Evolutionary conservation across 2,113 vertebrate genomes (phyloP).

Genomic region (Gopherus evgoodei): DNA sequence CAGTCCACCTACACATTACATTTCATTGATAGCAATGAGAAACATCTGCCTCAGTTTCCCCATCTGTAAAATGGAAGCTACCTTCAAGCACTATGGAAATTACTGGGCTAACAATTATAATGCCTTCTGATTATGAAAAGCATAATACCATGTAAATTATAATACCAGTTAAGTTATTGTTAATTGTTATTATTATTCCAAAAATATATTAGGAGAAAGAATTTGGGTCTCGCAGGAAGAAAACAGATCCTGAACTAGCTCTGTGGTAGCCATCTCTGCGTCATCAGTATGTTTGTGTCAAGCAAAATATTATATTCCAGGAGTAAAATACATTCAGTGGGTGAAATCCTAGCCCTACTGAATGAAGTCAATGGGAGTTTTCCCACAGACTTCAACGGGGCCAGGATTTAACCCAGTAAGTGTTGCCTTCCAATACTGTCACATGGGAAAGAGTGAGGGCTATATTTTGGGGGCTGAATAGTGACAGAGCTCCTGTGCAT

Average conservation of each 20-base stretch:
- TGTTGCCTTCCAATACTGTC: not conserved
- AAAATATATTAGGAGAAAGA: not conserved
- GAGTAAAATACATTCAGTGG: not conserved
- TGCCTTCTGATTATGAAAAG: not conserved
- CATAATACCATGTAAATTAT: not conserved
- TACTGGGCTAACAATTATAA: not conserved
- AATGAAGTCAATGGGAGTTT: not conserved
- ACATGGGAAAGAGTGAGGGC: not conserved
- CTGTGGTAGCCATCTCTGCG: constrained; percentile 1
- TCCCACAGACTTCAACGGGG: not conserved
- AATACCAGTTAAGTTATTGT: not conserved
- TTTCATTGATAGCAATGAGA: not conserved
- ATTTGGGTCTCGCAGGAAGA: not conserved
- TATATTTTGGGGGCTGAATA: not conserved
- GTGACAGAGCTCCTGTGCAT: not conserved
- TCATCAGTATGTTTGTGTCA: not conserved
- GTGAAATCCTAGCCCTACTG: constrained; percentile 24
- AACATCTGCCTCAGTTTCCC: not conserved
- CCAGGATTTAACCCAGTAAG: not conserved
- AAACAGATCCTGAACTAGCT: constrained; percentile 21
- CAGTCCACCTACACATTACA: not conserved
- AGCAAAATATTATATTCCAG: constrained; percentile 20
- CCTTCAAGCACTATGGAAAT: not conserved
- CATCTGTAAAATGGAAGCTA: not conserved
- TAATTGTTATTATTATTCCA: not conserved